These are phyloP conservation scores for Leuciscus idus DNA, from an alignment of 2,113 vertebrate genomes.

Conservation along the genomic window DNA sequence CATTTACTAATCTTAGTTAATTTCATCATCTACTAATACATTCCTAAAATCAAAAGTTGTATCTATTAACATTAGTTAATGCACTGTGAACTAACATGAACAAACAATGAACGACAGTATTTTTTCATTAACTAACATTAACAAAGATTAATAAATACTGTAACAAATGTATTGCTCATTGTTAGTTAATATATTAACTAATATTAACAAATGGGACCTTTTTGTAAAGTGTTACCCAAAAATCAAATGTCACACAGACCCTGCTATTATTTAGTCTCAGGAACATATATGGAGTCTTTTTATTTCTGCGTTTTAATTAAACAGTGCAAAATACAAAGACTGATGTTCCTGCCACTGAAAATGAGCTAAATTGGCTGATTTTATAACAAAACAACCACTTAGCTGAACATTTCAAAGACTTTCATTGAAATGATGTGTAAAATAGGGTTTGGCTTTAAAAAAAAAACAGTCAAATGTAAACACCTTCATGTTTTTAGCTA, in stretches of 20 bases:
- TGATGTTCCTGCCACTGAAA: conserved; percentile 18
- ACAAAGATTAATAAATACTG: too few species aligned
- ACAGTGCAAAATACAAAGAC: conserved; percentile 42
- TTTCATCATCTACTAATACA: too few species aligned
- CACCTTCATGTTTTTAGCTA: conserved; percentile 18
- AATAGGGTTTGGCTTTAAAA: not conserved
- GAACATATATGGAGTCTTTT: conserved; percentile 49
- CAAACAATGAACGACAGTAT: too few species aligned
- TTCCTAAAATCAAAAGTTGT: too few species aligned
- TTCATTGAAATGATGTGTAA: not conserved
- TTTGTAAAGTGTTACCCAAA: too few species aligned
- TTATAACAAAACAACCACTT: conserved; percentile 46
- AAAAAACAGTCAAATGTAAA: not conserved
- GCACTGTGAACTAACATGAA: too few species aligned
- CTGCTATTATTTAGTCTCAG: not conserved
- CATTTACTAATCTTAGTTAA: too few species aligned
- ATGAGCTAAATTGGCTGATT: conserved; percentile 24
- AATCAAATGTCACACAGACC: not conserved
- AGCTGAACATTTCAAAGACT: not conserved
- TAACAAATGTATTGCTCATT: too few species aligned
- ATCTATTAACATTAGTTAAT: too few species aligned
- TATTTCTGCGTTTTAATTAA: conserved; percentile 68
- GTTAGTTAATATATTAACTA: too few species aligned
- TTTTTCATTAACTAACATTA: too few species aligned
- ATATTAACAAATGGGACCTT: too few species aligned